Evolutionary conservation across 2,113 vertebrate genomes (phyloP).

Genomic region (Myotis lucifugus): DNA sequence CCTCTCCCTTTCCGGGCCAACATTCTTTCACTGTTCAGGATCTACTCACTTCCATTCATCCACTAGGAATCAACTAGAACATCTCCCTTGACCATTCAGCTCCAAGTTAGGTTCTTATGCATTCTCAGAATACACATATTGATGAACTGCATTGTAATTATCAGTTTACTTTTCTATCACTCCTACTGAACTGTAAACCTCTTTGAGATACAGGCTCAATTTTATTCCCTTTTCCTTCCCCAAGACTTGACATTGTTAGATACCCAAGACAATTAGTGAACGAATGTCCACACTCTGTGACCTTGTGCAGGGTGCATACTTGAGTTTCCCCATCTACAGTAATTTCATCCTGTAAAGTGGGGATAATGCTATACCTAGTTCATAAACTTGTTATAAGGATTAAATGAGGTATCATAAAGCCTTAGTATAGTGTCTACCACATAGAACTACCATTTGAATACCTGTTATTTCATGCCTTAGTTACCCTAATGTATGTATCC

Average conservation of each 20-base stretch:
- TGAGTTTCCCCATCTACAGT: background rate
- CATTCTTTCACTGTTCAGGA: background rate
- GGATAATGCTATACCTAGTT: slow-evolving; percentile 5
- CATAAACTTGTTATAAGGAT: background rate
- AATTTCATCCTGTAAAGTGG: slow-evolving; percentile 1
- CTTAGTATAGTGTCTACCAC: background rate
- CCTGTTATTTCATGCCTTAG: slow-evolving; percentile 33
- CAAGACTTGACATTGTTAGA: background rate
- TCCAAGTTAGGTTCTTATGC: background rate
- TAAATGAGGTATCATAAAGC: slow-evolving; percentile 36
- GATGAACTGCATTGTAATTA: background rate
- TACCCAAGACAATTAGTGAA: background rate
- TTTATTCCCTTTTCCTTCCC: background rate
- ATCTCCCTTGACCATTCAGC: background rate
- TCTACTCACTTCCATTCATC: slow-evolving; percentile 20
- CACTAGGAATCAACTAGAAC: background rate
- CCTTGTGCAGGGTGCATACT: background rate
- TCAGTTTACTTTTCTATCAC: background rate
- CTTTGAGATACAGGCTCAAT: background rate
- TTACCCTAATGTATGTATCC: background rate
- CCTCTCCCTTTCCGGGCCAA: background rate
- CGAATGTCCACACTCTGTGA: background rate
- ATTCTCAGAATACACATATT: background rate
- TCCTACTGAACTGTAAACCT: background rate
- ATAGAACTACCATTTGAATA: slow-evolving; percentile 20